Conservation (phyloP, 1,140 invertebrate species). For the Cylas formicarius region DNA sequence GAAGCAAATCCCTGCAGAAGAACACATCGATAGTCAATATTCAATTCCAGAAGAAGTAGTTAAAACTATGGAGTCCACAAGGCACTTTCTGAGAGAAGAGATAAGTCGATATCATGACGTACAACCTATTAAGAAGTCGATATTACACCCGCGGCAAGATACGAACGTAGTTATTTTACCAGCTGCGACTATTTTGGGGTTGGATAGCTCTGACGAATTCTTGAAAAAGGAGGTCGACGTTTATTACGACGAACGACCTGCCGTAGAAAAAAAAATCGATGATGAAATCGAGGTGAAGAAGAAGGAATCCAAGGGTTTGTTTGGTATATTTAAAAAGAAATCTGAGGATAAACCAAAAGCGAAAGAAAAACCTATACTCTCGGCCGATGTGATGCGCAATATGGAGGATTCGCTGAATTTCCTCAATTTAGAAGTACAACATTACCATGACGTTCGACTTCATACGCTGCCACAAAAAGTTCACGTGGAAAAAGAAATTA, state of each 20-base stretch:
- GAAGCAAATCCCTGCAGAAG: not conserved
- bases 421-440: conserved; percentile 19
- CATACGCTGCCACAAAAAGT: too few relatives aligned
- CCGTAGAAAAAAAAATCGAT: conserved; percentile 4
- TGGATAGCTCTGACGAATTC: conserved; percentile 9
- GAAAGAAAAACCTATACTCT: conserved; percentile 8
- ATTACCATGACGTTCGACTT: conserved; percentile 21
- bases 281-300: conserved; percentile 1
- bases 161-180: too few relatives aligned
- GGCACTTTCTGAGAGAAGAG: conserved; percentile 17
- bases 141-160: too few relatives aligned
- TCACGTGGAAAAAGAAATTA: too few relatives aligned
- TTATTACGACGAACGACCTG: conserved; percentile 22
- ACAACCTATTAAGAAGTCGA: too few relatives aligned
- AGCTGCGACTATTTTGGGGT: too few relatives aligned
- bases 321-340: conserved; percentile 17
- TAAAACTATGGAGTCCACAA: conserved; percentile 10
- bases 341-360: not conserved
- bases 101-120: conserved; percentile 23
- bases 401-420: conserved; percentile 9
- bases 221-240: conserved; percentile 16
- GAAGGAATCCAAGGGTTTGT: conserved; percentile 6
- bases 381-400: conserved; percentile 8
- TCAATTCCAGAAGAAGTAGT: conserved; percentile 2
- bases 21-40: conserved; percentile 7